Evolutionary conservation across 2,888 invertebrate genomes (phyloP), one percentile per base, ranked within the genome.

Genomic region (Monochamus alternatus): DNA sequence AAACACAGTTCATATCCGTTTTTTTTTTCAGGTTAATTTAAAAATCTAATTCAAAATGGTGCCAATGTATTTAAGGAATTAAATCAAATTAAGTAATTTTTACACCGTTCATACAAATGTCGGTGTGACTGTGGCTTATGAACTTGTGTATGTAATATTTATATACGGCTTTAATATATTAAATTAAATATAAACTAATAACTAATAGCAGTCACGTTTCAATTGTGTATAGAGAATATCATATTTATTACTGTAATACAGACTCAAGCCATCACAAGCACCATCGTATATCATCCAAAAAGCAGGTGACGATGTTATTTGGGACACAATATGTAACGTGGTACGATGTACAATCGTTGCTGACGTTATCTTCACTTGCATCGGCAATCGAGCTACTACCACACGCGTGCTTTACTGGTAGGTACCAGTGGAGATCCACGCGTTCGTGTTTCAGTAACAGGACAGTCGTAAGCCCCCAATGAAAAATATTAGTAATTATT

Each of bases 361-460:
- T 55, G 77, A 77, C 77, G 73, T 77, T 77, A 77, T 77, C 75
- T 70, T 14, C 65, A 69, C 69, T 63, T 58, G 70, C 66, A 77
- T 77, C 77, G 65, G 75, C 73, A 74, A 52, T 63, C 75, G 60
- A 77, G 77, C 75, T 75, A 77, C 77, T 75, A 75, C 75, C 74
- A 77, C 77, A 73, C 73, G 75, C 69, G 74, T 75, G 77, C 75
- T 77, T 73, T 77, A 75, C 77, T 73, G 73, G 70, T 58, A 70
- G 67, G 63, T n/a, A n/a, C n/a, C n/a, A n/a, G n/a, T n/a, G n/a
- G n/a, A n/a, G n/a, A n/a, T 77, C 70, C 75, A 75, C 73, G 73
- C 75, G 68, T 77, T 77, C 73, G 77, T 75, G 73, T 77, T 75
- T 52, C 69, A 31, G 60, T 47, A 38, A 60, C 60, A 12, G 4